Evolutionary conservation across 2,113 vertebrate species (phyloP).

Genomic region (Vulpes vulpes): DNA sequence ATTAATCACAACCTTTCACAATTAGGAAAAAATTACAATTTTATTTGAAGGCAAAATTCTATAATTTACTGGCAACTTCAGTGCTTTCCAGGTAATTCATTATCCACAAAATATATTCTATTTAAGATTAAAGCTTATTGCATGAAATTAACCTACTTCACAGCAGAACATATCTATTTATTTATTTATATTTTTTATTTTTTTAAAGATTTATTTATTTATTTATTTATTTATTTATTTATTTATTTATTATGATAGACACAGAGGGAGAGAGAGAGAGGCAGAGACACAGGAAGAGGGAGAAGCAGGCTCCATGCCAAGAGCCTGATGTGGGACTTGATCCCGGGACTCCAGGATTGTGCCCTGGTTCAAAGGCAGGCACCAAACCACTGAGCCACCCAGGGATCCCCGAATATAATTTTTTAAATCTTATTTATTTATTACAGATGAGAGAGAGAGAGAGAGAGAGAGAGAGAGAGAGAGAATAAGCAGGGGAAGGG

Average conservation of each 20-base stretch:
- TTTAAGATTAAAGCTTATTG: background rate
- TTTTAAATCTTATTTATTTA: background rate
- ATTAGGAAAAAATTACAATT: background rate
- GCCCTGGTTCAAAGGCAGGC: too few relatives aligned
- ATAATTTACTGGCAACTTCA: background rate
- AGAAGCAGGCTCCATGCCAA: too few relatives aligned
- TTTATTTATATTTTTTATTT: background rate
- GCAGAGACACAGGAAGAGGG: too few relatives aligned
- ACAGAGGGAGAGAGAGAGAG: background rate
- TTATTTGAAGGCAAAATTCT: background rate
- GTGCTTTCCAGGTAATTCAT: background rate
- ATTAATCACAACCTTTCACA: background rate
- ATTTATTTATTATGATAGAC: too few relatives aligned
- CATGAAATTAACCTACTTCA: background rate
- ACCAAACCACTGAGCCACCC: too few relatives aligned
- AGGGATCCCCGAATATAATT: background rate
- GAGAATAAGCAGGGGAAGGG: background rate
- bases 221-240: background rate
- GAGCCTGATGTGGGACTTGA: too few relatives aligned
- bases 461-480: background rate
- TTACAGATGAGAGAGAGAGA: background rate
- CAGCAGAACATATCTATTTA: background rate
- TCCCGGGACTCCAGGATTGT: too few relatives aligned
- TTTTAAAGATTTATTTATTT: background rate
- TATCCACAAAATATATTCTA: background rate